Base-by-base conservation (phyloP, 2,888 invertebrate genomes). In the Hyppa rectilinea region DNA sequence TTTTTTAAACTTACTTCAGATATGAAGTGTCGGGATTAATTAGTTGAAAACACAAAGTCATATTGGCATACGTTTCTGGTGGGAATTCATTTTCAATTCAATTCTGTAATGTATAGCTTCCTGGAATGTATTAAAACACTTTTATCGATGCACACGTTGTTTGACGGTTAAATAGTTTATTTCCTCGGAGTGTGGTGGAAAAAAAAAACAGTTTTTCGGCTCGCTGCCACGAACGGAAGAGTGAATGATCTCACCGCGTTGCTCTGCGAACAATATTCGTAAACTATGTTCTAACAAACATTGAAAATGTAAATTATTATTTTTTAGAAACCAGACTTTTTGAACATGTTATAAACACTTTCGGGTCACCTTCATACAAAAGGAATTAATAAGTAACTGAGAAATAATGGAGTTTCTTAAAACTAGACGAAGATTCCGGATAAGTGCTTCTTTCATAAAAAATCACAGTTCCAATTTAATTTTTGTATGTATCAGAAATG, bases 151-250 rank as follows among this genome's bases (percentile, higher is more conserved):
- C 70, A 69, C 36, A 71, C 29, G 68, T 61, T 67, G 50, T 75
- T 64, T 65, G 70, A 73, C 68, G 58, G 66, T 38, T 75, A 20
- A 55, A 73, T 71, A 75, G 74, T 85, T 78, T 82, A 76, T 82
- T 82, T 76, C 69, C 38, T 67, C 47, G 34, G 64, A 83, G 78
- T 67, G 36, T 71, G 38, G 58, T 65, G 45, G 59, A 64, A 71
- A 69, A 80, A 77, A 73, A 83, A 74, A 47, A 53, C 31, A 23
- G 53, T 55, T 50, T 81, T 85, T 83, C 83, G 85, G 85, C 85
- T 66, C 78, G 66, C 45, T 85, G 85, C 83, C 83, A 85, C 34
- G 79, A 26, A 66, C 67, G n/a, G 7, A 84, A 71, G 6, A 34
- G 72, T 62, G 47, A 59, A 43, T 84, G 83, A 84, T 85, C 81